These are phyloP conservation scores for Microcebus murinus DNA, from an alignment of 2,113 vertebrate genomes.

Conservation along the genomic window DNA sequence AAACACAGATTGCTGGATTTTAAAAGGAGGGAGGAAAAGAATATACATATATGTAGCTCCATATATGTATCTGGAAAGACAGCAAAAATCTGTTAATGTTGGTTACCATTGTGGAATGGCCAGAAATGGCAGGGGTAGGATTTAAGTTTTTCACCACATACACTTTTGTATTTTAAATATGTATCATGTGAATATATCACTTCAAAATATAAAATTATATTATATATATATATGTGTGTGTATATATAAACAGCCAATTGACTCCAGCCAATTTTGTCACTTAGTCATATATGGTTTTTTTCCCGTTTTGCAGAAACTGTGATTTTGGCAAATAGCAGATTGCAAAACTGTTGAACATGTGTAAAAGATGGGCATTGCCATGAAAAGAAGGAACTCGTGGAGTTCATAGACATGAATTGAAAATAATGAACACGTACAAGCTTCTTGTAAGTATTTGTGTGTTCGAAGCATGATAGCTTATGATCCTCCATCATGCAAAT, in stretches of 20 bases:
- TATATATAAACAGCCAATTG: not conserved
- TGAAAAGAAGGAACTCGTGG: not conserved
- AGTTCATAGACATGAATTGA: not conserved
- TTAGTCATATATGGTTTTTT: not conserved
- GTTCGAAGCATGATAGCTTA: not conserved
- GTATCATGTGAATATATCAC: not conserved
- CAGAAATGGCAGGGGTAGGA: not conserved
- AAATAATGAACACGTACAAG: not conserved
- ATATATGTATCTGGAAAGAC: not conserved
- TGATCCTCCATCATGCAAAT: not conserved
- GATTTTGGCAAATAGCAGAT: not conserved
- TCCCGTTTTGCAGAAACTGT: not conserved
- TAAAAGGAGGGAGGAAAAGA: not conserved
- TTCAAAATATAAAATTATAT: not conserved
- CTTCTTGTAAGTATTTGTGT: not conserved
- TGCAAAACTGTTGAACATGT: not conserved
- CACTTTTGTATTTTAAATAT: not conserved
- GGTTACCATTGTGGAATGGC: not conserved
- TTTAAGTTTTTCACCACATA: not conserved
- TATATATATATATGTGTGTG: not conserved
- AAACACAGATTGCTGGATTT: not conserved
- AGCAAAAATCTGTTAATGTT: not conserved
- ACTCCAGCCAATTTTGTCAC: not conserved
- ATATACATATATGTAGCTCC: not conserved
- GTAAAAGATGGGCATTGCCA: not conserved